Evolutionary conservation across 2,113 vertebrate species (phyloP).

Genomic region (Phyllopteryx taeniolatus): DNA sequence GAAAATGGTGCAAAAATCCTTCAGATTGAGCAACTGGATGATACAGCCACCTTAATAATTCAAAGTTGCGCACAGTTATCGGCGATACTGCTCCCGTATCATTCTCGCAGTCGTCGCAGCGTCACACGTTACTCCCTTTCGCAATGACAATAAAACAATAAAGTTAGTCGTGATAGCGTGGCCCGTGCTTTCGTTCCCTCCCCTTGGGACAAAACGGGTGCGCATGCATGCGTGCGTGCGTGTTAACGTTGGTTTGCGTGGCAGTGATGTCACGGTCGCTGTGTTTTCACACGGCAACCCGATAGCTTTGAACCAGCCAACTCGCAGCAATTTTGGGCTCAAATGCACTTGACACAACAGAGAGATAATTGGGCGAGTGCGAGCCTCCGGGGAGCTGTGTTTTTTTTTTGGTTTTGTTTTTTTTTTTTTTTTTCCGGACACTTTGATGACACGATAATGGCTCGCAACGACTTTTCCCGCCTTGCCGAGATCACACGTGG

Average conservation of each 20-base stretch:
- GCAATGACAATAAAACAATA: not conserved
- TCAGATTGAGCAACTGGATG: too few relatives aligned
- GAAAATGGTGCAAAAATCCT: too few relatives aligned
- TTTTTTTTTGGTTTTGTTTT: not conserved
- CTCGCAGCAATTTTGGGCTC: conserved; percentile 65
- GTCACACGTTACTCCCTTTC: not conserved
- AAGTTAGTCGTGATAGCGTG: not conserved
- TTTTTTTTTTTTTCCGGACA: conserved; percentile 21
- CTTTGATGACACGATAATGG: conserved; percentile 68
- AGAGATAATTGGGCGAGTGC: conserved; percentile 59
- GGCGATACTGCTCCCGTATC: not conserved
- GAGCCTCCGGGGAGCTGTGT: conserved; percentile 54
- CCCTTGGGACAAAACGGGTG: not conserved
- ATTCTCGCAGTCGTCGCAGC: too few relatives aligned
- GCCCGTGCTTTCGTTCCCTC: not conserved
- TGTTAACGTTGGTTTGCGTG: conserved; percentile 27
- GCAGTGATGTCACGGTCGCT: conserved; percentile 61
- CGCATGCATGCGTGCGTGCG: not conserved
- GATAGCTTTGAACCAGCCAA: conserved; percentile 63
- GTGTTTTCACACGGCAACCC: conserved; percentile 67
- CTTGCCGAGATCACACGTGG: conserved; percentile 55
- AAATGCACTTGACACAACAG: conserved; percentile 63
- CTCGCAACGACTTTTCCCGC: conserved; percentile 63
- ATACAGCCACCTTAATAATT: too few relatives aligned
- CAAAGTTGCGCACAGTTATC: not conserved